These are phyloP conservation scores for Masnerella sp. DNA, from an alignment of 2,888 invertebrate species.

Conservation along the genomic window DNA sequence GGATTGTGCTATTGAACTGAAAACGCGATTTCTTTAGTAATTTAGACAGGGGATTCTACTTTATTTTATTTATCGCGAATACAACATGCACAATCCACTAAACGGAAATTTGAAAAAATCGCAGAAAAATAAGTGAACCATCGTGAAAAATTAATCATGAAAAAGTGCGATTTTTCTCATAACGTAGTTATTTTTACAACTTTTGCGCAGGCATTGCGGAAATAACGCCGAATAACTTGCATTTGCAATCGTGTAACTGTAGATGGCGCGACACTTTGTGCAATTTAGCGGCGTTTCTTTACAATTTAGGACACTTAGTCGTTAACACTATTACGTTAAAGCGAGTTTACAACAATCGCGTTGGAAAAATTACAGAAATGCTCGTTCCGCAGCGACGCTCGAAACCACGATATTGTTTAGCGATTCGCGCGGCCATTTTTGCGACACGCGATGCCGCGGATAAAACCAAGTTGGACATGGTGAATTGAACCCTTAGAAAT, in stretches of 20 bases:
- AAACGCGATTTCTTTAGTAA: too few relatives aligned
- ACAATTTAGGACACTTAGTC: constrained; percentile 8
- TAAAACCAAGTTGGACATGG: constrained; percentile 16
- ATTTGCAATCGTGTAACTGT: constrained; percentile 7
- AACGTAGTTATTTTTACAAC: too few relatives aligned
- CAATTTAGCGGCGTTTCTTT: constrained; percentile 36
- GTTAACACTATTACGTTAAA: not conserved
- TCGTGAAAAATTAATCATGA: too few relatives aligned
- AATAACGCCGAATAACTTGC: constrained; percentile 10
- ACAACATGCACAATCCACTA: too few relatives aligned
- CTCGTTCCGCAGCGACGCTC: not conserved
- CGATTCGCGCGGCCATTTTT: constrained; percentile 18
- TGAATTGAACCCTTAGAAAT: constrained; percentile 31
- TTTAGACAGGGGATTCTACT: too few relatives aligned
- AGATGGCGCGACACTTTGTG: constrained; percentile 38
- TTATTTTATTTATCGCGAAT: too few relatives aligned
- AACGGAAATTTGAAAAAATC: too few relatives aligned
- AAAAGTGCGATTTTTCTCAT: too few relatives aligned
- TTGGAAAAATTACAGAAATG: not conserved
- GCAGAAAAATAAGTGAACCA: too few relatives aligned
- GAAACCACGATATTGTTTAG: not conserved
- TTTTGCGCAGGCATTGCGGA: constrained; percentile 11
- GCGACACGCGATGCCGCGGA: constrained; percentile 25
- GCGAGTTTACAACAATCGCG: constrained; percentile 11
- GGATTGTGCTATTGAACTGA: too few relatives aligned